A percentile compares a stretch with the other conserved stretches of the same genome.
Conservation (phyloP, 1,140 invertebrate species). For the Temnothorax curvispinosus region DNA sequence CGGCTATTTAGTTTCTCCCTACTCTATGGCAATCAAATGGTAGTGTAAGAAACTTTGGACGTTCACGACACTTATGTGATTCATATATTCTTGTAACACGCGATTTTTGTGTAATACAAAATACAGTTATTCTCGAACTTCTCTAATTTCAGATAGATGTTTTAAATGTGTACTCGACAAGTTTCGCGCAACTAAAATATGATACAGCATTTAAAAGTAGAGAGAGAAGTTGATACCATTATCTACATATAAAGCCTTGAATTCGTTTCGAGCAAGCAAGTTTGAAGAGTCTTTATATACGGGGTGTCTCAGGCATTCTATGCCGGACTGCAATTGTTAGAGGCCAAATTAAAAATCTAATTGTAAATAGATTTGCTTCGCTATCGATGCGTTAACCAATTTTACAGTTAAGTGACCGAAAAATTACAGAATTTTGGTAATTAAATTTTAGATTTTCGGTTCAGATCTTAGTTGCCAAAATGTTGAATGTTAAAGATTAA, state of each 20-base stretch:
- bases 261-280: constrained; percentile 67
- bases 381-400: background rate
- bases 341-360: constrained; percentile 13
- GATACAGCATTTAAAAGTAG: constrained; percentile 63
- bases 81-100: constrained; percentile 68
- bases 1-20: constrained; percentile 29
- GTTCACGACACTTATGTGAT: constrained; percentile 60
- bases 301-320: background rate
- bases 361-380: constrained; percentile 4
- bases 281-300: constrained; percentile 54
- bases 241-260: constrained; percentile 44
- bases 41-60: constrained; percentile 64
- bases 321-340: background rate
- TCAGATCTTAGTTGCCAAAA: background rate
- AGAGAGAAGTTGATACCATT: constrained; percentile 49
- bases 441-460: background rate
- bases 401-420: background rate
- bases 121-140: constrained; percentile 64
- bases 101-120: constrained; percentile 67
- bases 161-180: constrained; percentile 68
- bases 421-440: constrained; percentile 5
- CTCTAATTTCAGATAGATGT: constrained; percentile 70
- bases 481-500: constrained; percentile 21
- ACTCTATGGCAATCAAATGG: constrained; percentile 66
- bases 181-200: constrained; percentile 62